Conservation (phyloP, 2,113 vertebrate species). For the Tonatia bakeri region DNA sequence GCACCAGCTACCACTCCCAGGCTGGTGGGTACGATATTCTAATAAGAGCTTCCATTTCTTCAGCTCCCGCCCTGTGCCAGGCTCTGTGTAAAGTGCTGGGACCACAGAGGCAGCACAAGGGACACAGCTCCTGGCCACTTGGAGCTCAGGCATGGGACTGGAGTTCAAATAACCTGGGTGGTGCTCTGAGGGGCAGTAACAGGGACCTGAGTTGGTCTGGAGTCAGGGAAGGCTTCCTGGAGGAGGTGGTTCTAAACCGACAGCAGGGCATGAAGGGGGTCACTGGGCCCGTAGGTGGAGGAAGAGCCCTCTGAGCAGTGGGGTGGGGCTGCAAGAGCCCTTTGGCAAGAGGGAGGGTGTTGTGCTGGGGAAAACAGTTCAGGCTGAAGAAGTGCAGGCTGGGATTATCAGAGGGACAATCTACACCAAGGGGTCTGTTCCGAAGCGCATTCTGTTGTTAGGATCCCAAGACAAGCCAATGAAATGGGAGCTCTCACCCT, state of each 20-base stretch:
- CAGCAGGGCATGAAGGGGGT: not conserved
- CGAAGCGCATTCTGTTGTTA: not conserved
- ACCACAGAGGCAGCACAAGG: not conserved
- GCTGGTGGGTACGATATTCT: not conserved
- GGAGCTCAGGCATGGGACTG: not conserved
- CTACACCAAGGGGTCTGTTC: too few relatives aligned
- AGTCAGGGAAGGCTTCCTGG: not conserved
- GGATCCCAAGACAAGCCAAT: not conserved
- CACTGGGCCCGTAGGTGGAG: not conserved
- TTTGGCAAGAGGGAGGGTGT: not conserved
- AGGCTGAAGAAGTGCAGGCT: fast-evolving
- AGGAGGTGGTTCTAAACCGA: not conserved
- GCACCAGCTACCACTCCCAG: not conserved
- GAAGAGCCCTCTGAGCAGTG: not conserved
- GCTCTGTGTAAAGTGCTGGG: not conserved
- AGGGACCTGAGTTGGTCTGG: not conserved
- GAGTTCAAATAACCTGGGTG: not conserved
- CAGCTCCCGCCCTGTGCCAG: not conserved
- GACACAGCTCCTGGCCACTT: not conserved
- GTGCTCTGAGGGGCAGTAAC: not conserved
- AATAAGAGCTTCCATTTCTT: not conserved
- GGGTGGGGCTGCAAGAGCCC: not conserved
- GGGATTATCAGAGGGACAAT: not conserved
- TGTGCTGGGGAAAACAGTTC: not conserved
- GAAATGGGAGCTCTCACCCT: too few relatives aligned